Percentiles rank a stretch among this genome's conserved stretches.
These are phyloP conservation scores for Chalcis sispes DNA, from an alignment of 2,888 invertebrate genomes.

Conservation along the genomic window DNA sequence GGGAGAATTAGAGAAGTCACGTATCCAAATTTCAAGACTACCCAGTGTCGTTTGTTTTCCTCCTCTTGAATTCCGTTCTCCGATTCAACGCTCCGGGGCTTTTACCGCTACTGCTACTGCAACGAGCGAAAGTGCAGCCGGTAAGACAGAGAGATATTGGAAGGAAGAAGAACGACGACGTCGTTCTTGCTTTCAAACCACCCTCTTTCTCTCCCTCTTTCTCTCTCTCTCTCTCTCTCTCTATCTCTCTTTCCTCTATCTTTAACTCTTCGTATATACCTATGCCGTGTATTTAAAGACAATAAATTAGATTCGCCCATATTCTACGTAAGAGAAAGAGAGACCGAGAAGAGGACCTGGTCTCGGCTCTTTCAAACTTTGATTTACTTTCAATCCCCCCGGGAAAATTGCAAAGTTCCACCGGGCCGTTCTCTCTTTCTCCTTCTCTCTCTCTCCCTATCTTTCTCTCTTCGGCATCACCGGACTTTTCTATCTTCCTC, in stretches of 20 bases:
- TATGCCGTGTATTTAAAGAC: constrained; percentile 53
- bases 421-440: not conserved
- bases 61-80: not conserved
- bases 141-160: not conserved
- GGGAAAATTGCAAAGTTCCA: constrained; percentile 62
- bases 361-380: constrained; percentile 60
- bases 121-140: not conserved
- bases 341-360: constrained; percentile 9
- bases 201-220: too few species aligned
- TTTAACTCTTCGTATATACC: too few species aligned
- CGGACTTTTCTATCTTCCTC: not conserved
- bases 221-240: too few species aligned
- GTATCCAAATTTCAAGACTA: constrained; percentile 25
- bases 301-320: constrained; percentile 61
- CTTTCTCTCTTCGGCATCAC: not conserved
- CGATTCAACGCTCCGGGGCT: constrained; percentile 23
- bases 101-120: too few species aligned
- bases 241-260: too few species aligned
- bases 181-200: not conserved
- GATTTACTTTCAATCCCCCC: constrained; percentile 61
- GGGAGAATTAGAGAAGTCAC: too few species aligned
- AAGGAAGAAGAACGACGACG: not conserved
- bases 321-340: constrained; percentile 22
- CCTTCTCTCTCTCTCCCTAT: not conserved
- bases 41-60: not conserved